phyloP scores from a whole-genome alignment of 2,113 vertebrate genomes.

The Rostratula benghalensis region DNA sequence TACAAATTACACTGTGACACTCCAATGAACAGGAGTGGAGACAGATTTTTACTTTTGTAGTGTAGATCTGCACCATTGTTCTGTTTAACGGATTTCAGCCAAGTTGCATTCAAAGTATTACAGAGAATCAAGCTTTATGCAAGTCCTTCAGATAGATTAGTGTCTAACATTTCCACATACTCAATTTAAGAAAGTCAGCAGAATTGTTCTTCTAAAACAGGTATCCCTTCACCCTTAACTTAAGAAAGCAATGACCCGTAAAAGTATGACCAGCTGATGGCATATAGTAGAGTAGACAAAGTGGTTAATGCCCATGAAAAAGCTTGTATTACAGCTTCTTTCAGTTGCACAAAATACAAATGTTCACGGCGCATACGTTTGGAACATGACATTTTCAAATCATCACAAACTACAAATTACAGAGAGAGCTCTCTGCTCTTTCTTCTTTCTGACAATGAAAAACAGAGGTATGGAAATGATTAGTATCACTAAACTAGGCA shows the following conservation, averaged over 20 bases:
- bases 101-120: background rate
- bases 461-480: background rate
- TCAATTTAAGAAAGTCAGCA: background rate
- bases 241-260: background rate
- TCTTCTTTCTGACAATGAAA: background rate
- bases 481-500: background rate
- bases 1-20: background rate
- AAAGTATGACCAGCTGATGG: background rate
- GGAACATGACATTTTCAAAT: background rate
- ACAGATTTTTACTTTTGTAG: background rate
- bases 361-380: background rate
- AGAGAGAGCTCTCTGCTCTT: background rate
- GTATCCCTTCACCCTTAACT: background rate
- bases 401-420: slow-evolving; percentile 7
- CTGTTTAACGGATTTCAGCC: background rate
- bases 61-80: background rate
- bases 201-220: background rate
- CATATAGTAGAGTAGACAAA: background rate
- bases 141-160: background rate
- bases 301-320: background rate
- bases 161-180: background rate
- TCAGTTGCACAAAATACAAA: background rate
- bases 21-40: background rate
- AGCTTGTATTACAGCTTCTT: background rate
- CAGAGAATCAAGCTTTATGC: background rate